Conservation (phyloP, 2,113 vertebrate species). For the Aleadryas rufinucha region DNA sequence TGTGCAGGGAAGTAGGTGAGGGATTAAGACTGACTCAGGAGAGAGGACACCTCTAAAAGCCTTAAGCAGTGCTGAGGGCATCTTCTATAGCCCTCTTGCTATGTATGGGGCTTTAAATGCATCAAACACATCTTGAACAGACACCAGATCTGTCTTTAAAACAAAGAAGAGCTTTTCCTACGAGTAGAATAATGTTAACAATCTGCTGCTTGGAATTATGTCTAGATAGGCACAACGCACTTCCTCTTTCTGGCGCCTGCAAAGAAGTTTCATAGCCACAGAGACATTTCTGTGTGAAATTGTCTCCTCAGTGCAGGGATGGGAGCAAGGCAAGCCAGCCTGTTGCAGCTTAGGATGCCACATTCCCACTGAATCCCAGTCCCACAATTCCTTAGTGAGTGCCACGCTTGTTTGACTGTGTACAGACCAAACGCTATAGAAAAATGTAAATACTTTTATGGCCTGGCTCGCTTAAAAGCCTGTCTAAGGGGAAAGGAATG, state of each 20-base stretch:
- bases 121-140: neutral
- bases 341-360: neutral
- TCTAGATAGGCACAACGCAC: neutral
- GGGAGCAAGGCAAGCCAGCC: neutral
- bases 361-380: neutral
- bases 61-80: neutral
- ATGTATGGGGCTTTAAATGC: neutral
- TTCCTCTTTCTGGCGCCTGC: neutral
- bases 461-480: constrained; percentile 10
- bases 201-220: neutral
- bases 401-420: neutral
- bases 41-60: neutral
- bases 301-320: neutral
- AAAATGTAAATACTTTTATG: constrained; percentile 60
- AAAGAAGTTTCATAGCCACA: neutral
- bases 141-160: neutral
- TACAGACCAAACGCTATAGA: neutral
- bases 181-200: neutral
- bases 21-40: neutral
- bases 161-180: neutral
- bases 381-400: neutral
- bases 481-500: constrained; percentile 44
- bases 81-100: neutral
- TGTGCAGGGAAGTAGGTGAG: fast-evolving
- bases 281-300: neutral